Evolutionary conservation across 2,888 invertebrate species (phyloP), one percentile per base, ranked within the genome.

Genomic region (Watsonalla cultraria): DNA sequence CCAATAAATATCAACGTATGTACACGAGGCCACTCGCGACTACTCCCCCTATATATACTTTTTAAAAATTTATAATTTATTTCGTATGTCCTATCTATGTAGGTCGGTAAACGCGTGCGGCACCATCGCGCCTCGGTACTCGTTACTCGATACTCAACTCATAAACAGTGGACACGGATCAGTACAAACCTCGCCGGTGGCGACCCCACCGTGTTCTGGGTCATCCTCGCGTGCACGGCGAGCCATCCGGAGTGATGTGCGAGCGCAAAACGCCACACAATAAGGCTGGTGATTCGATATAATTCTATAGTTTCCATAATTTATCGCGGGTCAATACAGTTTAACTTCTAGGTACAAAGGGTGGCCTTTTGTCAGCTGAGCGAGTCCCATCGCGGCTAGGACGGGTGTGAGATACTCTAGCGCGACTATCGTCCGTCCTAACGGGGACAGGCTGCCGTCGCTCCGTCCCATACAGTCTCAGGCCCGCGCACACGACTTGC

Each of bases 61-160:
- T 82, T 88, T 79, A 74, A 74, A 82, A 87, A 86, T 86, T 86
- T 89, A 88, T 86, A 87, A 86, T 89, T 88, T 87, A 88, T 88
- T 88, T 87, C 85, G 85, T 87, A 85, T 81, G 83, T 86, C 88
- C 88, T 89, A 89, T 89, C 87, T 89, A 90, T 87, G 83, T 78
- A 85, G 86, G 86, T 82, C 80, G 82, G 77, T 78, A 72, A 68
- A 70, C 42, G 42, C 11, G 42, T 11, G 42, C 11, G 69, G 65
- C 66, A 58, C 59, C 57, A 68, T 69, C 70, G 63, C 70, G 65
- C 66, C 68, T 63, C 58, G 61, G 55, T 57, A 61, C 42, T 42
- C 42, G 42, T 42, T 11, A 48, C 15, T 35, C 42, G 24, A 24
- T 24, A 24, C 24, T 24, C 4, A 4, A 24, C 24, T 24, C 24